Conservation (phyloP, 1,140 invertebrate genomes). For the Sitodiplosis mosellana region DNA sequence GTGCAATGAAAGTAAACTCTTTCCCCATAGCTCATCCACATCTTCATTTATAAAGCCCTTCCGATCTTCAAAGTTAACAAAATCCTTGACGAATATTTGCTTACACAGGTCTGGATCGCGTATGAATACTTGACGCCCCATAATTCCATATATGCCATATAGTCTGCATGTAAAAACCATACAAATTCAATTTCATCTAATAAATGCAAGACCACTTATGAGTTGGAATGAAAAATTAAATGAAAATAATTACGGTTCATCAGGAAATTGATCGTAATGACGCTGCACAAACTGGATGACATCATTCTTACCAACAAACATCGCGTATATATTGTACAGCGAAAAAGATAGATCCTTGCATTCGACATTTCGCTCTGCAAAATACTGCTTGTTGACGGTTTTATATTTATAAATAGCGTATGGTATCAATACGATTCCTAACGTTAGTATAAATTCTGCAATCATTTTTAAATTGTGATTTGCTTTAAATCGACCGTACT, state of each 20-base stretch:
- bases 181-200: neutral
- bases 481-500: no score
- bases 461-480: no score
- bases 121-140: conserved; percentile 18
- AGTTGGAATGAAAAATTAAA: conserved; percentile 8
- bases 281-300: neutral
- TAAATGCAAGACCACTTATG: no score
- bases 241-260: neutral
- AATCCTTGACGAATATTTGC: conserved; percentile 4
- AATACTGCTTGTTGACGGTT: neutral
- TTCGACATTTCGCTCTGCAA: neutral
- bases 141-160: conserved; percentile 5
- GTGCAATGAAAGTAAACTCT: conserved; percentile 10
- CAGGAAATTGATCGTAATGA: neutral
- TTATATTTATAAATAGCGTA: neutral
- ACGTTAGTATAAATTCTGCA: neutral
- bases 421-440: neutral
- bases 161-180: neutral
- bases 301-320: neutral
- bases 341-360: neutral
- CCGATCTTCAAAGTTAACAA: conserved; percentile 21
- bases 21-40: conserved; percentile 10
- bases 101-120: conserved; percentile 24
- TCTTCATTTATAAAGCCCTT: conserved; percentile 10
- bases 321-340: neutral